phyloP scores from a whole-genome alignment of 2,888 invertebrate genomes.

The Gymnosoma rotundatum region DNA sequence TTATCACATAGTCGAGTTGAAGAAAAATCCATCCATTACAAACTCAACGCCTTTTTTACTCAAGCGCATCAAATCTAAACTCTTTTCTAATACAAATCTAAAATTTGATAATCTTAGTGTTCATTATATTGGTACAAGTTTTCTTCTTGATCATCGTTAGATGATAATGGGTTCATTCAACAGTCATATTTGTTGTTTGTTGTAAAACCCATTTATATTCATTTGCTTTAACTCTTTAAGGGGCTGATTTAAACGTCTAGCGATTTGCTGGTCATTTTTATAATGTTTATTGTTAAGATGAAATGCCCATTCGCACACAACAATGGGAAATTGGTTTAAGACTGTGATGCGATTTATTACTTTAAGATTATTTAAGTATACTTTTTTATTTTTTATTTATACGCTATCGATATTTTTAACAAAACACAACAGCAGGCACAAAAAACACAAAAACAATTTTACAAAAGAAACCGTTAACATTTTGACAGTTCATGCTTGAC shows the following conservation, averaged over 20 bases:
- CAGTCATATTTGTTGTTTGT: conserved; percentile 65
- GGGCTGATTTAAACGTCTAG: background rate
- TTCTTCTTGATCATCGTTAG: conserved; percentile 69
- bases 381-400: no score
- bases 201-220: conserved; percentile 47
- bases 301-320: conserved; percentile 39
- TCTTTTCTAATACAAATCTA: background rate
- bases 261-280: background rate
- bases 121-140: conserved; percentile 40
- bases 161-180: conserved; percentile 73
- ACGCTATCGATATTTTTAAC: conserved; percentile 21
- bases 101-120: conserved; percentile 50
- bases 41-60: conserved; percentile 50
- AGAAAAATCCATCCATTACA: conserved; percentile 48
- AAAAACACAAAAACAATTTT: background rate
- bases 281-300: background rate
- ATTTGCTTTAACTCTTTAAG: conserved; percentile 35
- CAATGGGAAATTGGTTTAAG: conserved; percentile 59
- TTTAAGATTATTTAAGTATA: conserved; percentile 35
- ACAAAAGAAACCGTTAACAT: conserved; percentile 69
- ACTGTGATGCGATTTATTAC: conserved; percentile 68
- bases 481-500: conserved; percentile 74
- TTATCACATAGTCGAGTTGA: no score
- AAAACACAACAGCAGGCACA: conserved; percentile 14
- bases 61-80: conserved; percentile 48